A percentile compares a stretch with the other conserved stretches of the same genome.
phyloP scores from a whole-genome alignment of 2,113 vertebrate genomes.

The Monopterus albus region DNA sequence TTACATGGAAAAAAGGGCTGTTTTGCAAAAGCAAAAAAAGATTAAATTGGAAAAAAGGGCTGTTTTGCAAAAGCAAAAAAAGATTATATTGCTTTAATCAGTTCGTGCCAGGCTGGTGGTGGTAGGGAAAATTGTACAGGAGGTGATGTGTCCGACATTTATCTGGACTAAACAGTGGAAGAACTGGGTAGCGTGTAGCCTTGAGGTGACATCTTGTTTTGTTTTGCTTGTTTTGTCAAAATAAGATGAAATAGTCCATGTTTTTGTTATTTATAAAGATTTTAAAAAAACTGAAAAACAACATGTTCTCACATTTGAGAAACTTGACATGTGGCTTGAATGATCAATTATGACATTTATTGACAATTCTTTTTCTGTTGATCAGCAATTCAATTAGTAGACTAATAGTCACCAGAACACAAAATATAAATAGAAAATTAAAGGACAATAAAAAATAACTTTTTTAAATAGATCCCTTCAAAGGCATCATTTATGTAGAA shows the following conservation, averaged over 20 bases:
- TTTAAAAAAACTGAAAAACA: too few relatives aligned
- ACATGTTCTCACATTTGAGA: too few relatives aligned
- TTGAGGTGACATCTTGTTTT: too few relatives aligned
- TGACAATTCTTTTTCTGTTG: too few relatives aligned
- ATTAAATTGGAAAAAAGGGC: conserved; percentile 52
- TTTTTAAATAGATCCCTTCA: neutral
- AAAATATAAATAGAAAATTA: neutral
- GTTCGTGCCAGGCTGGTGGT: conserved; percentile 52
- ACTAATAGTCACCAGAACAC: neutral
- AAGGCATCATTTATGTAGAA: neutral
- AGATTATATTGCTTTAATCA: conserved; percentile 52
- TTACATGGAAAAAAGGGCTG: conserved; percentile 52
- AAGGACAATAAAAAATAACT: neutral
- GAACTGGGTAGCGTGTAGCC: conserved; percentile 24
- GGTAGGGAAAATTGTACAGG: conserved; percentile 46
- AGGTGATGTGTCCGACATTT: conserved; percentile 48
- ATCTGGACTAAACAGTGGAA: conserved; percentile 61
- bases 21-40: conserved; percentile 42
- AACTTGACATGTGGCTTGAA: too few relatives aligned
- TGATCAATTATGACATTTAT: too few relatives aligned
- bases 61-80: conserved; percentile 43
- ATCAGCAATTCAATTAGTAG: too few relatives aligned
- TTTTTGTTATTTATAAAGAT: too few relatives aligned
- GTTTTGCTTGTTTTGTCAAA: too few relatives aligned
- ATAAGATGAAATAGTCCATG: too few relatives aligned